Base-by-base conservation (phyloP, 1,140 invertebrate species). In the Halictus rubicundus region DNA sequence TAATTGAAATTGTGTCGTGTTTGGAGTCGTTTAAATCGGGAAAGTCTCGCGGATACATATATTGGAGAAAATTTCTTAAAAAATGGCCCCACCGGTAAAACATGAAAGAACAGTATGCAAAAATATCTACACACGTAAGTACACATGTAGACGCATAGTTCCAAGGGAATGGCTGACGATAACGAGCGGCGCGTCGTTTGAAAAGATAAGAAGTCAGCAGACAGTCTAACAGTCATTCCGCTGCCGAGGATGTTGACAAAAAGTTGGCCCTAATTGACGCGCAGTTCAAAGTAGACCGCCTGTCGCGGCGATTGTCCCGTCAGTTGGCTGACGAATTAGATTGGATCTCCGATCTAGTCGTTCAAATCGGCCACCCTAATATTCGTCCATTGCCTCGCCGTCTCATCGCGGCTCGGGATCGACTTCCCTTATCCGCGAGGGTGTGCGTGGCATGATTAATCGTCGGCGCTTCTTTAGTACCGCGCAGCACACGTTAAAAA, bases 371-470 rank as follows among this genome's bases (percentile, higher is more conserved):
- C 57, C 49, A 57, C 59, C 74, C 83, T 84, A 80, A 86, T 82
- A 76, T 65, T 75, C 78, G 39, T 23, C 46, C 14, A n/a, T 57
- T 57, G 54, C 7, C 27, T 12, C 37, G 57, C 42, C 49, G 59
- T 21, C 27, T 37, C 27, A 19, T 68, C 66, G 49, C 32, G 9
- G 42, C 23, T 19, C 32, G 49, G 12, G 46, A 72, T 42, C 61
- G 80, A 77, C 74, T 69, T 76, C 49, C 52, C 66, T 68, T 42
- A 52, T 68, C 23, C 46, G 27, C 57, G 32, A 71, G 73, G 78
- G 49, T 82, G 60, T 46, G 61, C 39, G 39, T n/a, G 65, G n/a
- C 54, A 82, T 80, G 83, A 82, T 86, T 84, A 86, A 86, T 86
- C 63, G 68, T 39, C 57, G 4, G 32, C 25, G 49, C 16, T 6